A percentile compares a stretch with the other conserved stretches of the same genome.
Conservation (phyloP, 2,113 vertebrate genomes). For the Phrynosoma platyrhinos region DNA sequence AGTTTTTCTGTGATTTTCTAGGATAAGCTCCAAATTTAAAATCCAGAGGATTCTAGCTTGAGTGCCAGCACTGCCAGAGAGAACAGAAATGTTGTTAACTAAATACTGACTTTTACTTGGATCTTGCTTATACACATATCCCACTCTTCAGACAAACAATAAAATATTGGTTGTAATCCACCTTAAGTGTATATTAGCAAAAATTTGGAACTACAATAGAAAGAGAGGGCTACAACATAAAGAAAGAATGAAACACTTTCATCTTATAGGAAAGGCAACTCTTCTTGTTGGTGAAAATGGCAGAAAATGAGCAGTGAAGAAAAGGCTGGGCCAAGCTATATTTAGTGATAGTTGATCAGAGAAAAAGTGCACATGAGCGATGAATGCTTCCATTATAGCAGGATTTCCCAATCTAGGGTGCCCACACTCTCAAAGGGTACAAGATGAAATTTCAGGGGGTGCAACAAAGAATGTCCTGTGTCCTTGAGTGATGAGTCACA, state of each 20-base stretch:
- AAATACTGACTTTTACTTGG: background rate
- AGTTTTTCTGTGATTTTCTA: too few species aligned
- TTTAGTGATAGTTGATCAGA: background rate
- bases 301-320: background rate
- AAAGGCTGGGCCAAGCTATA: background rate
- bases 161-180: background rate
- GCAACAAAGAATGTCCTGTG: too few species aligned
- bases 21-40: background rate
- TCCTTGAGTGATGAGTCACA: too few species aligned
- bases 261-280: background rate
- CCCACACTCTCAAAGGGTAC: too few species aligned
- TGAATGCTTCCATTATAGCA: background rate
- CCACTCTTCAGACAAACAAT: background rate
- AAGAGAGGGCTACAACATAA: too few species aligned
- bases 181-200: background rate
- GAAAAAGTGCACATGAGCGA: background rate
- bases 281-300: background rate
- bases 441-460: too few species aligned
- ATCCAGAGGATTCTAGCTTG: background rate
- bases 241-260: background rate
- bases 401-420: too few species aligned
- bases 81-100: background rate
- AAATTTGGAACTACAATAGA: background rate
- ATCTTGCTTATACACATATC: background rate
- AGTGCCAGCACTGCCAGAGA: background rate